Conservation (phyloP, 2,888 invertebrate genomes). For the Phorcus lineatus region DNA sequence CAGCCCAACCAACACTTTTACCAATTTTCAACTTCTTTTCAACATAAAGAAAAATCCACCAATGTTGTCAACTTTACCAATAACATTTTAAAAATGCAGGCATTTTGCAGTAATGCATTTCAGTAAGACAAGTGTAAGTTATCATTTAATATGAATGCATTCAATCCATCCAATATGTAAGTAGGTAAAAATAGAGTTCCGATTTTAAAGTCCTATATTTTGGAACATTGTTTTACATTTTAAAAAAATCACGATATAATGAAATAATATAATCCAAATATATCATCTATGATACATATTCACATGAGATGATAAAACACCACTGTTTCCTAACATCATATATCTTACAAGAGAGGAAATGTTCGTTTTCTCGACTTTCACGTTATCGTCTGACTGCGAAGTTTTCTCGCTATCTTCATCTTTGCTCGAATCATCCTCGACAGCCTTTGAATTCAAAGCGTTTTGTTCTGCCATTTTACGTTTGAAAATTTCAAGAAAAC, state of each 20-base stretch:
- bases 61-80: no score
- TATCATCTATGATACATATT: background rate
- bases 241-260: background rate
- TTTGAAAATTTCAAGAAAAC: slow-evolving; percentile 92
- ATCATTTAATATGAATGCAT: no score
- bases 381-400: background rate
- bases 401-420: background rate
- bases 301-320: background rate
- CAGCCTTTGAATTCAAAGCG: background rate
- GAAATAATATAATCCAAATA: background rate
- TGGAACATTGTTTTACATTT: background rate
- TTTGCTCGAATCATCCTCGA: background rate
- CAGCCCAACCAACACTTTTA: no score
- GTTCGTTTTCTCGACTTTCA: background rate
- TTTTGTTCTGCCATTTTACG: slow-evolving; percentile 82
- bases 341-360: slow-evolving; percentile 11
- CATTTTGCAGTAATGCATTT: no score
- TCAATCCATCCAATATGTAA: no score
- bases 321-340: background rate
- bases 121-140: no score
- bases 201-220: no score
- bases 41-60: no score
- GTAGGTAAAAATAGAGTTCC: no score
- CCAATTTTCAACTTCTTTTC: no score
- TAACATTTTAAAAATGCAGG: no score